Evolutionary conservation across 2,888 invertebrate species (phyloP), one percentile per base, ranked within the genome.

Genomic region (Rutpela maculata): DNA sequence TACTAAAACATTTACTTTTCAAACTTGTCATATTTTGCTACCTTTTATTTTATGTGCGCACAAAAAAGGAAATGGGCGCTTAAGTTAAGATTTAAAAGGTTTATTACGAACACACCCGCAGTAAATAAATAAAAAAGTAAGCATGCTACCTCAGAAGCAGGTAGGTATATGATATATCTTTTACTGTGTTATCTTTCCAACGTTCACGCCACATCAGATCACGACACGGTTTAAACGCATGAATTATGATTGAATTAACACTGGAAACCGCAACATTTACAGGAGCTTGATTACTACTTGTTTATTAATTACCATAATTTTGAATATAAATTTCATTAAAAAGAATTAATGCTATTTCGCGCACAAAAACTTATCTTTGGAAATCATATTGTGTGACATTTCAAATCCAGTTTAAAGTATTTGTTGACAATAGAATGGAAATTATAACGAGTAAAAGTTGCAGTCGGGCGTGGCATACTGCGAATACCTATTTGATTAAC

Each of bases 71-170:
- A 50, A 50, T n/a, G n/a, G n/a, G 50, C n/a, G n/a, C 4, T 50
- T 50, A n/a, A 50, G n/a, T n/a, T 50, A 50, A 50, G 50, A 3
- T 50, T 50, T 50, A 50, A 50, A 50, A 50, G 50, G 50, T 50
- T 50, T 50, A 50, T 50, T 43, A 43, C 43, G 5, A 50, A 50
- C 15, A 50, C 50, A 50, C 50, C n/a, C n/a, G 6, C 12, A 4
- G 50, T n/a, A 50, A 50, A 50, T 15, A 50, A 50, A 6, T 50
- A 50, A 50, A 50, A 50, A 50, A 50, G 50, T 50, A 50, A 50
- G 50, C 50, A 50, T 50, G 50, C 50, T 50, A n/a, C n/a, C n/a
- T 50, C 43, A 50, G n/a, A n/a, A 50, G 50, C 5, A 50, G 50
- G 50, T n/a, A 15, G 15, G 43, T 43, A 43, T 50, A 50, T n/a